Evolutionary conservation across 2,888 invertebrate species (phyloP).

Genomic region (Cerastoderma edule): DNA sequence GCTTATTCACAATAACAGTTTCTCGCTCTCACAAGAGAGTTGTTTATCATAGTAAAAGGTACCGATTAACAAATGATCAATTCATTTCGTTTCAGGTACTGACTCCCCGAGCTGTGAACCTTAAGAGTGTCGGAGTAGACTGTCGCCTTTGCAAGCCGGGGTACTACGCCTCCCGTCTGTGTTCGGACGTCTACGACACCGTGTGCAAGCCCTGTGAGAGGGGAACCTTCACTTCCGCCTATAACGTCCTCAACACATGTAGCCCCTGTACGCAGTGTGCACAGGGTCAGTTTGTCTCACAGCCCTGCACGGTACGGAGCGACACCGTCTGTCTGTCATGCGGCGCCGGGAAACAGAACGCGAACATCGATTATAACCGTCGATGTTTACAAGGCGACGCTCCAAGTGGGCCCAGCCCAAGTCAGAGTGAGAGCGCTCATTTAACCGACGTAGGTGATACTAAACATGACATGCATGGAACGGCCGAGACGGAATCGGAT

Average conservation of each 20-base stretch:
- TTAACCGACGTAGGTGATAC: slow-evolving; percentile 7
- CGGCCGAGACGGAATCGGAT: background rate
- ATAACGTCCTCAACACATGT: slow-evolving; percentile 45
- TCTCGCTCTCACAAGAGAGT: no score
- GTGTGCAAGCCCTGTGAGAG: slow-evolving; percentile 62
- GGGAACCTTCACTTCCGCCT: slow-evolving; percentile 47
- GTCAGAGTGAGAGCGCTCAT: background rate
- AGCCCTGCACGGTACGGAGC: slow-evolving; percentile 50
- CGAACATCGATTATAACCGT: slow-evolving; percentile 17
- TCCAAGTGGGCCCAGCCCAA: no score
- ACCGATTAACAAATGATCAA: no score
- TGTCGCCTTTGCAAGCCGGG: slow-evolving; percentile 65
- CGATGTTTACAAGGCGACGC: slow-evolving; percentile 49
- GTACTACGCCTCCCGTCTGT: slow-evolving; percentile 59
- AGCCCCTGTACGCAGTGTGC: slow-evolving; percentile 60
- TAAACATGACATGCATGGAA: slow-evolving; percentile 12
- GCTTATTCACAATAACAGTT: no score
- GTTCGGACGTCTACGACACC: slow-evolving; percentile 62
- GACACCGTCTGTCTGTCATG: slow-evolving; percentile 66
- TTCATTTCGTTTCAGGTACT: slow-evolving; percentile 35
- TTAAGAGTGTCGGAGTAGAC: slow-evolving; percentile 26
- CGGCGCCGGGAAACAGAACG: slow-evolving; percentile 39
- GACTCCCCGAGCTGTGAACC: background rate
- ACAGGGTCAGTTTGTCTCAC: slow-evolving; percentile 52
- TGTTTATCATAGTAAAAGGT: no score